phyloP scores from a whole-genome alignment of 2,113 vertebrate species.

The Corythornis vintsioides region DNA sequence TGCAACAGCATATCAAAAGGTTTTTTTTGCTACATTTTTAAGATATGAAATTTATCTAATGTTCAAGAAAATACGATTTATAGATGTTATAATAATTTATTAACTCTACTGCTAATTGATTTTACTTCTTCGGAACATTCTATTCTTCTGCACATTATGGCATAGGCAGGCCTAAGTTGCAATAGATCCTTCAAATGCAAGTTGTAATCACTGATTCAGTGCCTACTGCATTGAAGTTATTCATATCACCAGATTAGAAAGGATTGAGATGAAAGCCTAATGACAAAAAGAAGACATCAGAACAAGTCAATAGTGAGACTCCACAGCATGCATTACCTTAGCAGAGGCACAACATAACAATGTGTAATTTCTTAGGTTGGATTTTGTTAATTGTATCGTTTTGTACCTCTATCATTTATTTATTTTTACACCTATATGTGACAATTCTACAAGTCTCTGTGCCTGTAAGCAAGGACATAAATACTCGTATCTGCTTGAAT shows the following conservation, averaged over 20 bases:
- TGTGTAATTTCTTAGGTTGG: not conserved
- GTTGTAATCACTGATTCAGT: conserved; percentile 5
- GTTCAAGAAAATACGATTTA: not conserved
- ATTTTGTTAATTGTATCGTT: not conserved
- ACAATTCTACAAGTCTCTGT: not conserved
- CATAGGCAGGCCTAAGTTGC: not conserved
- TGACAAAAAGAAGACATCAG: not conserved
- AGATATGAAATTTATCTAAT: not conserved
- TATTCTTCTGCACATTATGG: not conserved
- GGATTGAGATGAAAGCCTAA: not conserved
- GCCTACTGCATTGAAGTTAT: not conserved
- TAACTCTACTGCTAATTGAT: not conserved
- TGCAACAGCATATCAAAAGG: not conserved
- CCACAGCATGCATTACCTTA: not conserved
- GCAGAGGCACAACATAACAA: not conserved
- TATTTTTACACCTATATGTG: not conserved
- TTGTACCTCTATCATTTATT: not conserved
- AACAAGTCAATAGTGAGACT: not conserved
- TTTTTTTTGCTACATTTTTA: not conserved
- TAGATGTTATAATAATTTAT: not conserved
- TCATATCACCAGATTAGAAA: not conserved
- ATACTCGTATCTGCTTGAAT: not conserved
- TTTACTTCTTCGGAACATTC: not conserved
- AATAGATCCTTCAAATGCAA: not conserved
- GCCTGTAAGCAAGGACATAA: not conserved